Conservation (phyloP, 2,797 vertebrate species). For the Danio albolineatus region DNA sequence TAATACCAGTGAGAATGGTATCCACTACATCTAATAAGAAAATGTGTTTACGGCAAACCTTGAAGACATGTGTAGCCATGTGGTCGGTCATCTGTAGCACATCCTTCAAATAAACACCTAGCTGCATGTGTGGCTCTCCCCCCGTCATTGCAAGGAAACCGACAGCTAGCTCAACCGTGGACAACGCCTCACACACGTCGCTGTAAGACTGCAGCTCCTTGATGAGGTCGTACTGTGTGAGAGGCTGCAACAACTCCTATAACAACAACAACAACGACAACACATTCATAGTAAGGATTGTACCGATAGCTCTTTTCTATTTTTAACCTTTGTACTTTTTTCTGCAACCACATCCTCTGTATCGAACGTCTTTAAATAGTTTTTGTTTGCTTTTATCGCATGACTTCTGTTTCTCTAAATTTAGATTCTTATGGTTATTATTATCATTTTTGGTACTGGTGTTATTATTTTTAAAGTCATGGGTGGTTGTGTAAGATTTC, state of each 20-base stretch:
- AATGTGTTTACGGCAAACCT: conserved; percentile 75
- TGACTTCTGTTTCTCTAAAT: too few species aligned
- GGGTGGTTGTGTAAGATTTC: too few species aligned
- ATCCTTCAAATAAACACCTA: conserved; percentile 83
- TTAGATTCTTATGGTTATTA: too few species aligned
- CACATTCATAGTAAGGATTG: neutral
- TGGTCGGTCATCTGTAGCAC: conserved; percentile 89
- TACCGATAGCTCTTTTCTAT: too few species aligned
- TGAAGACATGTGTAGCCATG: conserved; percentile 79
- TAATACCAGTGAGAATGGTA: neutral
- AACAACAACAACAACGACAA: too few species aligned
- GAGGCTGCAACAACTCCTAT: conserved; percentile 60
- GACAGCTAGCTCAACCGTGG: conserved; percentile 84
- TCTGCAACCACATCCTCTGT: too few species aligned
- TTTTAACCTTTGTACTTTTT: too few species aligned
- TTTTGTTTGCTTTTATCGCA: too few species aligned
- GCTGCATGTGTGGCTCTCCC: conserved; percentile 79
- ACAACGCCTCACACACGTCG: conserved; percentile 91
- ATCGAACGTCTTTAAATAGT: too few species aligned
- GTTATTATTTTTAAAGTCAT: too few species aligned
- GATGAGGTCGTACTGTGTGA: conserved; percentile 75
- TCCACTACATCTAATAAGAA: neutral
- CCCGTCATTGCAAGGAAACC: conserved; percentile 92
- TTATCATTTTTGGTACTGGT: too few species aligned
- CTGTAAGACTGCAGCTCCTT: conserved; percentile 90